Base-by-base conservation (phyloP, 2,113 vertebrate genomes). In the Rhinoderma darwinii region DNA sequence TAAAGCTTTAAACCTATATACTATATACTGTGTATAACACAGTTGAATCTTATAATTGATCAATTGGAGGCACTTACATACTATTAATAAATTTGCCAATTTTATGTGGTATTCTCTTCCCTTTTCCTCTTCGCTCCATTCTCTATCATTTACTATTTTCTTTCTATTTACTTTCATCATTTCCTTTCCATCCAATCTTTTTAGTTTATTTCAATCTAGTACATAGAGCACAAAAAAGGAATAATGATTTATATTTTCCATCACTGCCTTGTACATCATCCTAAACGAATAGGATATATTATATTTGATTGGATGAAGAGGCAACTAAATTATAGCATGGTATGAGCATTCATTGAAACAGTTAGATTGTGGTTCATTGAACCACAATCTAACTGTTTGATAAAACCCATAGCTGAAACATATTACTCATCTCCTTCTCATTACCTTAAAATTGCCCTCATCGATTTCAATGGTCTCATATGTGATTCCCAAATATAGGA, bases 371-470 rank as follows among this genome's bases (percentile, higher is more conserved):
- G 22, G 44, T 25, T 83, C 12, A 73, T 32, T 83, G 66, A 83
- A 73, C 66, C 66, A 72, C 70, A 83, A 54, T 83, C 41, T 80
- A 80, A 56, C n/a, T 68, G 70, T 32, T 47, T 83, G 63, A n/a
- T 12, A 35, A 73, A 83, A 72, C n/a, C 66, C 30, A 50, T 54
- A 72, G 54, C 50, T 83, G 66, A 83, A 35, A 73, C 30, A 70
- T 61, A 83, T 66, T 72, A 54, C 82, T 54, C 44, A 35, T 32
- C 82, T 68, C 32, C 44, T 54, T 83, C 82, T 73, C 66, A 72
- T 83, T 84, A 83, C 30, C 82, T 83, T 54, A 83, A 73, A 73
- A 73, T 73, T 56, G 20, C 30, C 81, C 43, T 83, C 25, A 82
- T 83, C 50, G 63, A 72, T 72, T 83, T 72, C n/a, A 47, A 51